Conservation (phyloP, 2,113 vertebrate species). For the Corythornis cristatus region DNA sequence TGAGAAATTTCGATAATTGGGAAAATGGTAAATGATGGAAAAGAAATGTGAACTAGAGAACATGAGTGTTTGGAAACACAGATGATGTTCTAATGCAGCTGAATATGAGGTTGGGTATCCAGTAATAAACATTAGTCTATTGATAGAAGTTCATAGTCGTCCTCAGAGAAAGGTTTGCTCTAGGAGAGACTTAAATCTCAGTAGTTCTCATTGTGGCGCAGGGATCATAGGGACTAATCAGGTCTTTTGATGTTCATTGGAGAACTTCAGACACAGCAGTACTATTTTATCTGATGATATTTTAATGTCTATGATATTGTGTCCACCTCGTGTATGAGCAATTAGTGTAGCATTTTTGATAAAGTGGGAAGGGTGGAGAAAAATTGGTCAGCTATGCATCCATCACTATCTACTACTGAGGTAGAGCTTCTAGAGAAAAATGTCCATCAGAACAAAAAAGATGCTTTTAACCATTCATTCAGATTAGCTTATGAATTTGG, state of each 20-base stretch:
- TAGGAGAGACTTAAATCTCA: not conserved
- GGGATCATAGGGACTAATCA: not conserved
- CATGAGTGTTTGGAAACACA: not conserved
- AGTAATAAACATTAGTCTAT: not conserved
- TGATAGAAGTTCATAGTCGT: not conserved
- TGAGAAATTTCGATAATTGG: not conserved
- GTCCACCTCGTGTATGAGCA: not conserved
- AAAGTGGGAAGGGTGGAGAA: not conserved
- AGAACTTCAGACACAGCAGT: not conserved
- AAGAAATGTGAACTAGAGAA: not conserved
- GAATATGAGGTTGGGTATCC: not conserved
- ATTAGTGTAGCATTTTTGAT: rapidly evolving
- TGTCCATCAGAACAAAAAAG: not conserved
- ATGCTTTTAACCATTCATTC: not conserved
- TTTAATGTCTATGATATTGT: not conserved
- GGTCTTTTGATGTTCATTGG: not conserved
- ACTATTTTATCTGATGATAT: not conserved
- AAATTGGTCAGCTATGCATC: not conserved
- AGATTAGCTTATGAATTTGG: not conserved
- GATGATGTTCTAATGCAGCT: not conserved
- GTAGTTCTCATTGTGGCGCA: not conserved
- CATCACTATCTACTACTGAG: not conserved
- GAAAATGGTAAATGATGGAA: not conserved
- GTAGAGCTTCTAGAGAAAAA: not conserved
- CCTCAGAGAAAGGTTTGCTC: not conserved